Conservation (phyloP, 64 coral and sea anemone genomes). For the Montipora cactus region DNA sequence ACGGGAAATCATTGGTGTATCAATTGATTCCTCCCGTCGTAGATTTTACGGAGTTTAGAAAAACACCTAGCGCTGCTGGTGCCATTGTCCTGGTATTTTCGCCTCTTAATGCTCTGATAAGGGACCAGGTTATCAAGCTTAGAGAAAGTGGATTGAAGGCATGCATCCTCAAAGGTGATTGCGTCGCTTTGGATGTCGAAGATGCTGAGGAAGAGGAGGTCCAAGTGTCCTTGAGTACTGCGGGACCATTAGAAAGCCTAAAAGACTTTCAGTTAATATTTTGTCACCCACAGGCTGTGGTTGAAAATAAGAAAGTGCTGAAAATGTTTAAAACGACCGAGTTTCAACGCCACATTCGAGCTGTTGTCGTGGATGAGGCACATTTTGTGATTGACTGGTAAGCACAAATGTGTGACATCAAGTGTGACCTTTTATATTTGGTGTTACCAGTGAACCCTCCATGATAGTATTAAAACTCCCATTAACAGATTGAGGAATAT, state of each 20-base stretch:
- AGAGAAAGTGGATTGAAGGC: background rate
- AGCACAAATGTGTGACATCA: too few relatives aligned
- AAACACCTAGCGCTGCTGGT: too few relatives aligned
- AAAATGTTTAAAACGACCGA: background rate
- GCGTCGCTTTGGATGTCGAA: background rate
- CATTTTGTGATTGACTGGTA: background rate
- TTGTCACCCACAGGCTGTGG: too few relatives aligned
- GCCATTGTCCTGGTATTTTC: background rate
- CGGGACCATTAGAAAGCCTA: background rate
- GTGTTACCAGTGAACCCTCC: too few relatives aligned
- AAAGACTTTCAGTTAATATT: background rate
- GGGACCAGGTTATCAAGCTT: too few relatives aligned
- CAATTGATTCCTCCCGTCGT: too few relatives aligned
- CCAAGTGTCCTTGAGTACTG: background rate
- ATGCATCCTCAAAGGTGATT: constrained; percentile 35
- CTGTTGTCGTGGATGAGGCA: constrained; percentile 25
- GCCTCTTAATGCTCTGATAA: background rate
- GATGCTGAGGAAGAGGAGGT: background rate
- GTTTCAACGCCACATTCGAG: background rate
- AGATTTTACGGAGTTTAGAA: too few relatives aligned
- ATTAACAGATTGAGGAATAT: too few relatives aligned
- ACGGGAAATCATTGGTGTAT: too few relatives aligned
- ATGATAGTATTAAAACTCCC: too few relatives aligned
- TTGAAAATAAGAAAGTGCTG: constrained; percentile 14
- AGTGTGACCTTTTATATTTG: too few relatives aligned